Evolutionary conservation across 2,888 invertebrate genomes (phyloP).

Genomic region (Frankliniella intonsa): DNA sequence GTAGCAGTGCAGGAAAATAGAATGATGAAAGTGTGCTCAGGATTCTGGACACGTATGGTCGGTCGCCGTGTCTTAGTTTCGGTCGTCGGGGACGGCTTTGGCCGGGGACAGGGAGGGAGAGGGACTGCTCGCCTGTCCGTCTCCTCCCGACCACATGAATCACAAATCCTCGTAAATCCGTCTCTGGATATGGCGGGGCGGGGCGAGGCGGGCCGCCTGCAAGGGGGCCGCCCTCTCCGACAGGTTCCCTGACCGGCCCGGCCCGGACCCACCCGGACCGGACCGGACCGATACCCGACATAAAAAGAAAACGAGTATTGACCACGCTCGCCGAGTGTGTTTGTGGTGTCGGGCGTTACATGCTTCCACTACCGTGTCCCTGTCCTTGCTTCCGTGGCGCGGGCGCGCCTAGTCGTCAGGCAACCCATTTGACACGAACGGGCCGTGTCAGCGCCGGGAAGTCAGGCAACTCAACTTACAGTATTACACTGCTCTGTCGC

Average conservation of each 20-base stretch:
- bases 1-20: not conserved
- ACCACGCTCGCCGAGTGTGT: not conserved
- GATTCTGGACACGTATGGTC: no score
- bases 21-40: not conserved
- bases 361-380: not conserved
- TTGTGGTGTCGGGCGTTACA: not conserved
- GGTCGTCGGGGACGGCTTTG: not conserved
- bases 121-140: not conserved
- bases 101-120: not conserved
- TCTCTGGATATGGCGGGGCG: not conserved
- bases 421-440: not conserved
- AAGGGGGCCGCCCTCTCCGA: not conserved
- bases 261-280: not conserved
- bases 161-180: constrained; percentile 8
- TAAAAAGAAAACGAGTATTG: not conserved
- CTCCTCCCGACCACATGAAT: not conserved
- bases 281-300: not conserved
- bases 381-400: no score
- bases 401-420: not conserved
- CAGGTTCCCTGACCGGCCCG: not conserved
- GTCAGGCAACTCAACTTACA: not conserved
- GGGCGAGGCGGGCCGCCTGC: not conserved
- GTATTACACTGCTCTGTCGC: not conserved
- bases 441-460: not conserved
- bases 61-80: not conserved